Percentiles rank a stretch among this genome's conserved stretches.
Evolutionary conservation across 2,888 invertebrate genomes (phyloP).

Genomic region (Drosophila phalerata): DNA sequence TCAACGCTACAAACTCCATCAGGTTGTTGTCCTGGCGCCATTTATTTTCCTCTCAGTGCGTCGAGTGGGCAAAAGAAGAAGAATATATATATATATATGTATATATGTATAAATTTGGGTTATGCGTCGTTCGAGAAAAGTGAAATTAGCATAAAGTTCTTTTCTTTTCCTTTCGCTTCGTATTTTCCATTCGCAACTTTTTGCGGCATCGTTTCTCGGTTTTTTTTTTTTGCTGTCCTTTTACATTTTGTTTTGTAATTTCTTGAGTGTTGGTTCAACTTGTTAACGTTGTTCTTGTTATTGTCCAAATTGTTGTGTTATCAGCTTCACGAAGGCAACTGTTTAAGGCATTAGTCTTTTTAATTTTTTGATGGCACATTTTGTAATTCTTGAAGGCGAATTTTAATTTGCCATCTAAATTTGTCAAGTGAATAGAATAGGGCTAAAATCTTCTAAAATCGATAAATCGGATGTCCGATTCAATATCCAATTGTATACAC

Average conservation of each 20-base stretch:
- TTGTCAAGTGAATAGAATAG: neutral
- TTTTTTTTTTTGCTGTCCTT: conserved; percentile 47
- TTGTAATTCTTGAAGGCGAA: conserved; percentile 22
- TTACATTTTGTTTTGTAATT: conserved; percentile 55
- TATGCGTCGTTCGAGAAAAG: conserved; percentile 75
- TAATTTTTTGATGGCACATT: conserved; percentile 39
- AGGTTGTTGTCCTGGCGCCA: conserved; percentile 62
- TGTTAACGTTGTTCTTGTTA: conserved; percentile 21
- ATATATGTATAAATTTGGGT: conserved; percentile 62
- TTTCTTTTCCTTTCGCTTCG: conserved; percentile 48
- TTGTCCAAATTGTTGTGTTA: conserved; percentile 39
- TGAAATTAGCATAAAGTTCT: conserved; percentile 77
- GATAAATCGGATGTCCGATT: neutral
- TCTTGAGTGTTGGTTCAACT: conserved; percentile 46
- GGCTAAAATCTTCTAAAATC: neutral
- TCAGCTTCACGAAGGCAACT: conserved; percentile 53
- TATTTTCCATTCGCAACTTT: conserved; percentile 61
- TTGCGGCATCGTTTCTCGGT: conserved; percentile 28
- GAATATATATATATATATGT: neutral
- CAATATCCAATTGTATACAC: neutral
- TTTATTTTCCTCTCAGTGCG: conserved; percentile 51
- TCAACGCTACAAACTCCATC: neutral
- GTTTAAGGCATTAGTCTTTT: conserved; percentile 54
- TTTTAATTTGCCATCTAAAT: conserved; percentile 3
- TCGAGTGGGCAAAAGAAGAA: conserved; percentile 6